phyloP scores from a whole-genome alignment of 2,888 invertebrate species.

The Pharmacophagus antenor region DNA sequence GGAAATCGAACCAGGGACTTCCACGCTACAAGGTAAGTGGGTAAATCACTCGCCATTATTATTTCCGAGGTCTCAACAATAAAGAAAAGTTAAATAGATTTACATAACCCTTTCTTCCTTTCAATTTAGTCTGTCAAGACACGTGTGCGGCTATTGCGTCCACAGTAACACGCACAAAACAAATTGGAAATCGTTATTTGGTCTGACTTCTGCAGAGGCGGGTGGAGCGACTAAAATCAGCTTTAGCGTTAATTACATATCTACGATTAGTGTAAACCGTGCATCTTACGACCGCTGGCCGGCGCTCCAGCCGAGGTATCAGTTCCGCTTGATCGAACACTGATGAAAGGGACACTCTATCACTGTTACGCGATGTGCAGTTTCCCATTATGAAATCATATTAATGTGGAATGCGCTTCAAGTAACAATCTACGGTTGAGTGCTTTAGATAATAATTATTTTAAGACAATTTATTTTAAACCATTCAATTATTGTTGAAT shows the following conservation, averaged over 20 bases:
- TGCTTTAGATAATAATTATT: neutral
- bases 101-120: too few species aligned
- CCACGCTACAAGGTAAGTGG: too few species aligned
- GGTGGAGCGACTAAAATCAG: slow-evolving; percentile 39
- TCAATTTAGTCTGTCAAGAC: neutral
- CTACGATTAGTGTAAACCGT: slow-evolving; percentile 48
- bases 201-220: slow-evolving; percentile 30
- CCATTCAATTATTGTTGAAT: too few species aligned
- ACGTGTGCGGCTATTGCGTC: neutral
- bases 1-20: too few species aligned
- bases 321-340: slow-evolving; percentile 60
- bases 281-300: slow-evolving; percentile 44
- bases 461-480: too few species aligned
- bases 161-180: slow-evolving; percentile 6
- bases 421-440: neutral
- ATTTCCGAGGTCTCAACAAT: too few species aligned
- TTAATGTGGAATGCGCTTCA: slow-evolving; percentile 1
- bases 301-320: slow-evolving; percentile 40
- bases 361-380: slow-evolving; percentile 40
- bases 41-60: too few species aligned
- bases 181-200: slow-evolving; percentile 25
- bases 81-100: too few species aligned
- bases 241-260: slow-evolving; percentile 53
- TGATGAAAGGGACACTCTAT: slow-evolving; percentile 59
- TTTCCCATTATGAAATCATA: neutral